Percentiles rank a stretch among this genome's conserved stretches.
phyloP scores from a whole-genome alignment of 1,140 invertebrate genomes.

The Drepana arcuata region DNA sequence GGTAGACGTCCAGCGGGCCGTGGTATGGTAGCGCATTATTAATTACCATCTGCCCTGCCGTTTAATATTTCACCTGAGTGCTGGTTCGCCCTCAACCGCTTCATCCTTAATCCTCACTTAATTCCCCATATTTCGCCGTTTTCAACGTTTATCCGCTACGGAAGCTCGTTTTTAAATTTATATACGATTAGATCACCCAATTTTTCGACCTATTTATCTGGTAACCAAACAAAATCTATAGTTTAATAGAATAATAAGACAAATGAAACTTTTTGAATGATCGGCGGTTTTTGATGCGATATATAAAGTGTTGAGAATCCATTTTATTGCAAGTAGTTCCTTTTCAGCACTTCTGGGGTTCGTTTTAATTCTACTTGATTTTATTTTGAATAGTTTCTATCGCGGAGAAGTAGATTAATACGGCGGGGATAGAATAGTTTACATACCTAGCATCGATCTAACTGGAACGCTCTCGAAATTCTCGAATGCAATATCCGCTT shows the following conservation, averaged over 20 bases:
- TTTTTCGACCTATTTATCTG: no score
- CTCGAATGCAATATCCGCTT: constrained; percentile 68
- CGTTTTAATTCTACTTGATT: no score
- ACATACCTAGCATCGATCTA: constrained; percentile 55
- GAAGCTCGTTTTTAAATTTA: constrained; percentile 29
- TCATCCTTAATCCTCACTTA: constrained; percentile 44
- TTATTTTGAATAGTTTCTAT: constrained; percentile 3
- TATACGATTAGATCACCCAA: constrained; percentile 17
- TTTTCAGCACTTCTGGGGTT: no score
- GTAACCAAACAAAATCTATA: no score
- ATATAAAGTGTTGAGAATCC: no score
- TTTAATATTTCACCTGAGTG: constrained; percentile 58
- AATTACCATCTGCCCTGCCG: constrained; percentile 45
- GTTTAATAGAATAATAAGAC: no score
- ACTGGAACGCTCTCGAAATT: constrained; percentile 53
- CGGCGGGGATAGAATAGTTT: constrained; percentile 46
- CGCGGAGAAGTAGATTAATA: constrained; percentile 8
- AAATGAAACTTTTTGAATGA: no score
- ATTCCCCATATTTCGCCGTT: constrained; percentile 42
- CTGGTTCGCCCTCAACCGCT: constrained; percentile 35
- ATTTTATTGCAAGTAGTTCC: no score
- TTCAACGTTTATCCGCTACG: constrained; percentile 27
- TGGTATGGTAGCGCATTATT: constrained; percentile 47
- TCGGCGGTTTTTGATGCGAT: no score
- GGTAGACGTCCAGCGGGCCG: constrained; percentile 23